Evolutionary conservation across 2,797 vertebrate genomes (phyloP).

Genomic region (Psittacula echo): DNA sequence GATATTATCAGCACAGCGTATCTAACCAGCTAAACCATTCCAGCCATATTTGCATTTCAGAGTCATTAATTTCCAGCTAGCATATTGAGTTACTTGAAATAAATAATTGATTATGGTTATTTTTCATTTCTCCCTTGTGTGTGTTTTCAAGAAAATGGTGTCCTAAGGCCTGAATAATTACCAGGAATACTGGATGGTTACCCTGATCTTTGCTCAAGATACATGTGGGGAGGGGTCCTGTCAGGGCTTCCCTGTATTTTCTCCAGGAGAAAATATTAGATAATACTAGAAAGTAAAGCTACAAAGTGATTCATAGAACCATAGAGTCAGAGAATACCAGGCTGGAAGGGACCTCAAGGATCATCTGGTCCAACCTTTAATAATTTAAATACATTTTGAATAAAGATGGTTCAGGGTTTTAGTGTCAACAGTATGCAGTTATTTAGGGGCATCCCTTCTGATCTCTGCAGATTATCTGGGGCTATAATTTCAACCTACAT

Average conservation of each 20-base stretch:
- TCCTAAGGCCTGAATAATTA: constrained; percentile 54
- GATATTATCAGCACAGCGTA: background rate
- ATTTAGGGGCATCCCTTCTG: background rate
- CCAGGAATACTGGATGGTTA: background rate
- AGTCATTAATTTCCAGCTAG: constrained; percentile 23
- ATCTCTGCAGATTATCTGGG: background rate
- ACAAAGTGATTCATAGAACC: background rate
- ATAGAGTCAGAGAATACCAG: background rate
- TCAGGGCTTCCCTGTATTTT: background rate
- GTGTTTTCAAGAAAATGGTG: constrained; percentile 42
- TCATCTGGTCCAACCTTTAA: background rate
- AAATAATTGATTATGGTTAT: constrained; percentile 50
- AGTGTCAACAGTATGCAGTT: background rate
- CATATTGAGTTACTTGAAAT: constrained; percentile 43
- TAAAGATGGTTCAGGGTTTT: background rate
- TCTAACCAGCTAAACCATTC: constrained; percentile 17
- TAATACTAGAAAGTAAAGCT: background rate
- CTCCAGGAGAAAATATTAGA: background rate
- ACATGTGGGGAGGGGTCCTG: background rate
- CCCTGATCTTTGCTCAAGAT: constrained; percentile 12
- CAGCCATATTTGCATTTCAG: constrained; percentile 29
- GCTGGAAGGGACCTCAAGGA: background rate
- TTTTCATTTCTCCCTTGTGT: constrained; percentile 37
- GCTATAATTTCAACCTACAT: background rate
- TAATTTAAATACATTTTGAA: background rate